These are phyloP conservation scores for Phytoseiulus persimilis DNA, from an alignment of 2,888 invertebrate genomes.

Conservation along the genomic window DNA sequence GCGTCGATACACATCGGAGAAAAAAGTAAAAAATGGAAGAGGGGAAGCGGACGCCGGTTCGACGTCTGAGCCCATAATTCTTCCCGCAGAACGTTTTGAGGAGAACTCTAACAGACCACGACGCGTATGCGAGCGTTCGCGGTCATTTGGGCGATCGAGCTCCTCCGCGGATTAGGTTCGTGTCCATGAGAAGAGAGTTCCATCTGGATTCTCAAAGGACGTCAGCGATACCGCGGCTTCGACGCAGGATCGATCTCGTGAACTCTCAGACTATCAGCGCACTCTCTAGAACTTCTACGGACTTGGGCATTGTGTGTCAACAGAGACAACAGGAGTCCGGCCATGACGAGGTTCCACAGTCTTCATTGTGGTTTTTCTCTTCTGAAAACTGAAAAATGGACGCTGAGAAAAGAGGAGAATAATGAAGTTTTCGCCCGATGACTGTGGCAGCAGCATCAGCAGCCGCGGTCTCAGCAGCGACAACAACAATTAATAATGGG, in stretches of 20 bases:
- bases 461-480: background rate
- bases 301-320: background rate
- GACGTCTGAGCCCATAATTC: background rate
- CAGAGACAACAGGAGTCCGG: background rate
- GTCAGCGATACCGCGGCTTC: no score
- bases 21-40: background rate
- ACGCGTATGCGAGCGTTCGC: no score
- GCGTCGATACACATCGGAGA: background rate
- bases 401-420: background rate
- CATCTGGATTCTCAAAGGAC: no score
- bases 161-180: no score
- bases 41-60: background rate
- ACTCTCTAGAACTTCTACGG: no score
- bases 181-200: no score
- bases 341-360: background rate
- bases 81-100: background rate
- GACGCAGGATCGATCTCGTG: no score
- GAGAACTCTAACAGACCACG: background rate
- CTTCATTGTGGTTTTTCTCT: background rate
- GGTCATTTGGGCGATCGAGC: no score
- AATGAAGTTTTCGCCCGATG: background rate
- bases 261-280: no score
- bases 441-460: background rate
- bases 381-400: background rate
- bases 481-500: constrained; percentile 5